These are phyloP conservation scores for Dryobates pubescens DNA, from an alignment of 2,797 vertebrate species.

Conservation along the genomic window DNA sequence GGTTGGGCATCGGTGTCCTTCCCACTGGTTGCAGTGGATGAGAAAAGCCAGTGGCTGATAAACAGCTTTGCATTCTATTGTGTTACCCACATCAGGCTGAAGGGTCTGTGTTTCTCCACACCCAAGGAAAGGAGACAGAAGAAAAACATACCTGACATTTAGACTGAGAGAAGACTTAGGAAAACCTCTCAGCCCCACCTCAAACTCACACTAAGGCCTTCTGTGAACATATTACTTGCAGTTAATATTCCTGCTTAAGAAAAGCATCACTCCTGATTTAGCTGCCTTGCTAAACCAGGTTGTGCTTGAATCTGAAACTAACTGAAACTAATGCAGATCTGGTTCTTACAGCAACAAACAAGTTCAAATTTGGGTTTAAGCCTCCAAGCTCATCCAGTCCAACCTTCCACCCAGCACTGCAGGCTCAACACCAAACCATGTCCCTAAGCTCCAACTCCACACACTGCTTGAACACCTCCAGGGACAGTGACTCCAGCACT, in stretches of 20 bases:
- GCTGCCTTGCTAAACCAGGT: neutral
- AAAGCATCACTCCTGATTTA: neutral
- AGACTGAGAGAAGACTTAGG: neutral
- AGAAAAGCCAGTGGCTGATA: neutral
- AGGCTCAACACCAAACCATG: no score
- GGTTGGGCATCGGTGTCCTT: neutral
- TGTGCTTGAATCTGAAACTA: neutral
- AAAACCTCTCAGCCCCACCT: neutral
- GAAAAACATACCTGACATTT: neutral
- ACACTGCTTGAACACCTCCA: no score
- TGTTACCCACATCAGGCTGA: neutral
- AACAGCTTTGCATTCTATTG: neutral
- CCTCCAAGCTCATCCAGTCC: neutral
- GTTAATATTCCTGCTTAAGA: neutral
- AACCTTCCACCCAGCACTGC: no score
- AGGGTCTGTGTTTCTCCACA: neutral
- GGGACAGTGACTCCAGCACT: no score
- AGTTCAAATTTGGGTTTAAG: constrained; percentile 12
- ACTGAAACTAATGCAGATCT: neutral
- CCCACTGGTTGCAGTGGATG: accelerated
- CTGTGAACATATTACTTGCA: neutral
- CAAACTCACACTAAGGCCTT: neutral
- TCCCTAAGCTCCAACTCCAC: no score
- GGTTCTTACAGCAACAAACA: neutral
- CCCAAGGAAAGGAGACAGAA: neutral